Base-by-base conservation (phyloP, 2,797 vertebrate genomes). In the Netta rufina region DNA sequence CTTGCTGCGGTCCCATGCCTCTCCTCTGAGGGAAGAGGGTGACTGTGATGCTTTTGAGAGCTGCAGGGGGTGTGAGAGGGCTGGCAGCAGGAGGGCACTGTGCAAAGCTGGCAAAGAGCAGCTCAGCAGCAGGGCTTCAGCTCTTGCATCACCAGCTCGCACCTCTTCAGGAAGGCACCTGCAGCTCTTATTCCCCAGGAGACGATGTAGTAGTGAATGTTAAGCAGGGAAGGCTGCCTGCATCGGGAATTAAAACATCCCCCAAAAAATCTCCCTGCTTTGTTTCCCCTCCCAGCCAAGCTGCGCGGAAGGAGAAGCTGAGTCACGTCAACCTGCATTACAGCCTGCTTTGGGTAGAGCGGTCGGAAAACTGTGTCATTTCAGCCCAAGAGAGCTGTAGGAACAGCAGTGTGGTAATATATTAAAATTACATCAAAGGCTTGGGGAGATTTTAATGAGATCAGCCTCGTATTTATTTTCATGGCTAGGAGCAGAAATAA, bases 361-460 rank as follows among this genome's bases (percentile, higher is more conserved):
- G 30, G 27, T 77, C 4, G 14, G 81, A 94, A 96, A 96, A 96
- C 88, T 92, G 94, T 96, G 96, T 95, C 96, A 90, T 72, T 94
- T 95, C 78, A 93, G 90, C 94, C 94, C 94, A 73, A 75, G 96
- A 95, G 96, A 95, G 60, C 87, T 94, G 81, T 62, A 81, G 77
- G 85, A 94, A 58, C 66, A 84, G 75, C 85, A 94, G 12, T 85
- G 78, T 72, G 53, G 69, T 87, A 90, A 92, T 85, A 17, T 66
- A 89, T 92, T 96, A 96, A 97, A 95, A 96, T 95, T 93, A 84
- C 84, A 95, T 96, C 94, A 96, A 96, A 97, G 78, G 73, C 84
- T 96, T 87, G 57, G 75, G 82, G 86, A 95, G 79, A 66, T 39
- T 91, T 93, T 95, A 96, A 95, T 96, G 94, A 95, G 94, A 92